Percentiles rank a stretch among this genome's conserved stretches.
These are phyloP conservation scores for Hoplodrina blanda DNA, from an alignment of 2,888 invertebrate genomes.

Conservation along the genomic window DNA sequence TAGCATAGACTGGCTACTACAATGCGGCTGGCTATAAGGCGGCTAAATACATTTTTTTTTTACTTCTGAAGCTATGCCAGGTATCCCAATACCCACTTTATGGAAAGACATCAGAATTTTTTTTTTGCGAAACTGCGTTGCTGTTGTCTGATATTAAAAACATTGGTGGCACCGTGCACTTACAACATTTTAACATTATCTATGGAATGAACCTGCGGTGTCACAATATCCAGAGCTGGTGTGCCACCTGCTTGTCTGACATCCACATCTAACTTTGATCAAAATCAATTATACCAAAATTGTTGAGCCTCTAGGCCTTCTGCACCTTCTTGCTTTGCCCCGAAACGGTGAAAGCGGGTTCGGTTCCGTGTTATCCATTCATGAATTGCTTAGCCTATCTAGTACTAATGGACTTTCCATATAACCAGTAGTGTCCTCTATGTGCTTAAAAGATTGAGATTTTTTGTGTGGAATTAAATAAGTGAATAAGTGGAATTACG, in stretches of 20 bases:
- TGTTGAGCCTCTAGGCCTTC: conserved; percentile 19
- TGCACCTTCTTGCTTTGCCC: not conserved
- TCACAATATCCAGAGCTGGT: not conserved
- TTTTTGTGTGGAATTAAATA: conserved; percentile 27
- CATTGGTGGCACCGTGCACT: no score
- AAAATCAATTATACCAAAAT: not conserved
- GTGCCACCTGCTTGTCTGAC: not conserved
- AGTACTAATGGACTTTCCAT: conserved; percentile 60
- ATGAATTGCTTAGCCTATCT: conserved; percentile 66
- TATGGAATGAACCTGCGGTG: not conserved
- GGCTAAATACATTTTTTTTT: no score
- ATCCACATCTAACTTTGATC: not conserved
- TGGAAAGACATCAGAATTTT: no score
- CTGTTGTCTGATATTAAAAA: no score
- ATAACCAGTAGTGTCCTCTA: conserved; percentile 34
- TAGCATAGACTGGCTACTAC: no score
- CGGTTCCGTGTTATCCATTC: conserved; percentile 64
- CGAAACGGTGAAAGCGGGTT: conserved; percentile 53
- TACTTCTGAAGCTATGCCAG: no score
- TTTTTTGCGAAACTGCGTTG: no score
- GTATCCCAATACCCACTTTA: no score
- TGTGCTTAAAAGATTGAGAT: conserved; percentile 27
- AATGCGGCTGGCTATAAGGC: no score
- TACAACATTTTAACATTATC: no score
- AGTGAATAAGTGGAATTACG: conserved; percentile 10